These are phyloP conservation scores for Drosophila nr. perissopoda DNA, from an alignment of 2,888 invertebrate genomes.

Conservation along the genomic window DNA sequence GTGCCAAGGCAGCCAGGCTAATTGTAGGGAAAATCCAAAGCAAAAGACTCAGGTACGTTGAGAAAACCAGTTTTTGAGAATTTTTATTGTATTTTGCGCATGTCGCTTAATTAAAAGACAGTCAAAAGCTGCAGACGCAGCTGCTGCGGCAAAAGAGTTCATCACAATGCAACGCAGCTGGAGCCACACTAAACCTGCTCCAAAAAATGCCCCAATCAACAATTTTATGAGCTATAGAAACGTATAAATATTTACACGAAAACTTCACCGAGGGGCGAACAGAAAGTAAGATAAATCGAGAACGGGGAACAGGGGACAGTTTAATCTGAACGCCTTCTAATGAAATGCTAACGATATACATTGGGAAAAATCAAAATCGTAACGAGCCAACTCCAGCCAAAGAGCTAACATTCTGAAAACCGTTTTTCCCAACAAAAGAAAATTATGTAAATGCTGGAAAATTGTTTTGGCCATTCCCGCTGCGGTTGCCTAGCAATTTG, in stretches of 20 bases:
- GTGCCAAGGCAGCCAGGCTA: conserved; percentile 27
- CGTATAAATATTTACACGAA: conserved; percentile 64
- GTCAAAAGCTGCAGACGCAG: conserved; percentile 53
- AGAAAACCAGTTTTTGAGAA: conserved; percentile 60
- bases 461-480: conserved; percentile 64
- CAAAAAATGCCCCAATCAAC: conserved; percentile 42
- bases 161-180: conserved; percentile 51
- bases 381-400: conserved; percentile 42
- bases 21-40: conserved; percentile 27
- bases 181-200: conserved; percentile 51
- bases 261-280: conserved; percentile 9
- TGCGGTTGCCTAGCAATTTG: conserved; percentile 57
- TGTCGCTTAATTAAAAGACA: conserved; percentile 75
- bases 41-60: conserved; percentile 20
- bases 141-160: conserved; percentile 28
- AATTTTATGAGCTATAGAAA: conserved; percentile 61
- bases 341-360: conserved; percentile 79
- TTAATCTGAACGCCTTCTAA: conserved; percentile 57
- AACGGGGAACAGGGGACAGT: background rate
- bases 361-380: conserved; percentile 68
- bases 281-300: conserved; percentile 1
- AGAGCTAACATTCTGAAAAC: conserved; percentile 55
- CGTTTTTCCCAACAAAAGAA: conserved; percentile 59
- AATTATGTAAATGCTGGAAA: conserved; percentile 77
- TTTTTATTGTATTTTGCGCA: conserved; percentile 68